Conservation (phyloP, 2,113 vertebrate genomes). For the Elgaria multicarinata region DNA sequence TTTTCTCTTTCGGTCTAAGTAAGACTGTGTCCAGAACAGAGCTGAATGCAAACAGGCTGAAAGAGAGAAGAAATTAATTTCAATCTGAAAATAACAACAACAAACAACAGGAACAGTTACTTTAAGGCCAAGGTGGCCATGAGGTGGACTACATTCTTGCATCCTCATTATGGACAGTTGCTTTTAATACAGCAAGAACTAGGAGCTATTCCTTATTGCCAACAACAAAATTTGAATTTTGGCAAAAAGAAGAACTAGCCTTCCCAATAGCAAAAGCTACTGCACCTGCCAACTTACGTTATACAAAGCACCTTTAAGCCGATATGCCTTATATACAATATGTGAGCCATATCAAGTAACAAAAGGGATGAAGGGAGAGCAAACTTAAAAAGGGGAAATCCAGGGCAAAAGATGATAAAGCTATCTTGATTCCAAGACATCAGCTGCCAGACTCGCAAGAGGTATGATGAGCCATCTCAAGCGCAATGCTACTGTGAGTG, state of each 20-base stretch:
- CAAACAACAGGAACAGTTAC: neutral
- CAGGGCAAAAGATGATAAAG: no score
- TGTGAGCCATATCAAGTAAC: neutral
- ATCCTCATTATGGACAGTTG: neutral
- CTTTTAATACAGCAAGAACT: neutral
- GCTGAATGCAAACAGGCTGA: constrained; percentile 97
- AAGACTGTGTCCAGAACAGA: constrained; percentile 97
- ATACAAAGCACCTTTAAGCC: neutral
- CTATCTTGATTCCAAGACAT: neutral
- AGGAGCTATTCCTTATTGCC: neutral
- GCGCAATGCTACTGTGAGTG: neutral
- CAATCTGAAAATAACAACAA: neutral
- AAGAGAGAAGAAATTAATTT: constrained; percentile 36
- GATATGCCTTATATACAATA: neutral
- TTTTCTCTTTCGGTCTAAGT: constrained; percentile 94
- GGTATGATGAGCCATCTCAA: neutral
- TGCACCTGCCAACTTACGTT: no score
- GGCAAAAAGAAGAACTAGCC: neutral
- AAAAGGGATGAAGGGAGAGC: neutral
- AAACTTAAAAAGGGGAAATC: neutral
- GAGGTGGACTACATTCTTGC: neutral
- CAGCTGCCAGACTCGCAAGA: neutral
- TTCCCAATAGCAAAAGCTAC: neutral
- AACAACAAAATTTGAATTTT: neutral
- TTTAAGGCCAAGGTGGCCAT: neutral